Base-by-base conservation (phyloP, 2,113 vertebrate genomes). In the Mystacornis crossleyi region DNA sequence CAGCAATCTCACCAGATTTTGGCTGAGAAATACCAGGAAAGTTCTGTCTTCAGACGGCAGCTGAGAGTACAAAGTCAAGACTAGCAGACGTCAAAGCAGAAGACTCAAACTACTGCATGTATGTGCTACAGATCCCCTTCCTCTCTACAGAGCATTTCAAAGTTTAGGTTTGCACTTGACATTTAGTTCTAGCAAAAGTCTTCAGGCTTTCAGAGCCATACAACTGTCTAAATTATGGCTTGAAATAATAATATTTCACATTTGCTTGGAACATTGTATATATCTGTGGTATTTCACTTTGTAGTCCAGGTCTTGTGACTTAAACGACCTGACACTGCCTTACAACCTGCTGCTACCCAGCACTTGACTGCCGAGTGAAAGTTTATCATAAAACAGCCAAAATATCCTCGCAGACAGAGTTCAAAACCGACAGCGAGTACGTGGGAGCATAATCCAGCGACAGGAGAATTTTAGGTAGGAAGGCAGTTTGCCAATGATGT, bases 211-310 rank as follows among this genome's bases (percentile, higher is more conserved):
- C 78, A 55, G 92, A 97, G 93, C 73, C 60, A 51, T 66, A 69
- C 79, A 66, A 64, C 88, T 74, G 82, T 58, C 94, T 93, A 95
- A 97, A 97, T 98, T 97, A 95, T 94, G 84, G 90, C 81, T 96
- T 95, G 90, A 93, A 93, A 97, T 96, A 96, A 96, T 96, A 96
- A 96, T 94, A 98, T 98, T 98, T 99, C 98, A 94, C 97, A 96
- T 97, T 62, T 92, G 92, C 86, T 92, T 55, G 62, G 96, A 97
- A 98, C 97, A 96, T 97, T 93, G 97, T 96, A 97, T 87, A 86
- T 36, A 72, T 93, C 97, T 89, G 98, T 97, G 97, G 95, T 97
- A 98, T 98, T 98, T 98, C 98, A 97, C 98, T 97, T 97, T 81
- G 94, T 95, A 93, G 95, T 93, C 84, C 95, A 87, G 90, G 96